Conservation (phyloP, 2,797 vertebrate species). For the Agapornis canus region DNA sequence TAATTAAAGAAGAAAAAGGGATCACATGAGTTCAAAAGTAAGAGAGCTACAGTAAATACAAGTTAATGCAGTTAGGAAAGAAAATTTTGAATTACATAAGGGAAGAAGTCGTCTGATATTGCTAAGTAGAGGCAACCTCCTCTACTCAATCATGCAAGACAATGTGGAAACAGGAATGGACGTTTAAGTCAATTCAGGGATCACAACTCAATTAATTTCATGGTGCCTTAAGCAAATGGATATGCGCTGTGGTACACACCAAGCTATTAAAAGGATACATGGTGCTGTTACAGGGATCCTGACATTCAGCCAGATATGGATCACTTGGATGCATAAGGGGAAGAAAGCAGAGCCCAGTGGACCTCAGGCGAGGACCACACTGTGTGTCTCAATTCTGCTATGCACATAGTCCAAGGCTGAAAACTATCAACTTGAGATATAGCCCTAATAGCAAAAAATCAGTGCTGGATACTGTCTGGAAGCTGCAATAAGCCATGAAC, state of each 20-base stretch:
- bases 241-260: not conserved
- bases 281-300: not conserved
- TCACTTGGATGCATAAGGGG: not conserved
- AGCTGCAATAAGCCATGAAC: not conserved
- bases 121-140: not conserved
- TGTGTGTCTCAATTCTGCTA: not conserved
- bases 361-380: not conserved
- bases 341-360: not conserved
- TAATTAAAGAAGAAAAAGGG: not conserved
- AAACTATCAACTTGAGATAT: not conserved
- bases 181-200: not conserved
- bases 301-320: fast-evolving
- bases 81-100: not conserved
- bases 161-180: not conserved
- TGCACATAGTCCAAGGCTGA: not conserved
- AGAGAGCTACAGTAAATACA: not conserved
- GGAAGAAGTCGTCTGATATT: not conserved
- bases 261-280: fast-evolving
- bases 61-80: not conserved
- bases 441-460: not conserved
- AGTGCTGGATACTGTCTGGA: not conserved
- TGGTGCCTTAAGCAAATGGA: not conserved
- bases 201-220: not conserved
- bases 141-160: not conserved
- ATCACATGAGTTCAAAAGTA: not conserved